These are phyloP conservation scores for Lutjanus erythropterus DNA, from an alignment of 2,113 vertebrate species.

Conservation along the genomic window DNA sequence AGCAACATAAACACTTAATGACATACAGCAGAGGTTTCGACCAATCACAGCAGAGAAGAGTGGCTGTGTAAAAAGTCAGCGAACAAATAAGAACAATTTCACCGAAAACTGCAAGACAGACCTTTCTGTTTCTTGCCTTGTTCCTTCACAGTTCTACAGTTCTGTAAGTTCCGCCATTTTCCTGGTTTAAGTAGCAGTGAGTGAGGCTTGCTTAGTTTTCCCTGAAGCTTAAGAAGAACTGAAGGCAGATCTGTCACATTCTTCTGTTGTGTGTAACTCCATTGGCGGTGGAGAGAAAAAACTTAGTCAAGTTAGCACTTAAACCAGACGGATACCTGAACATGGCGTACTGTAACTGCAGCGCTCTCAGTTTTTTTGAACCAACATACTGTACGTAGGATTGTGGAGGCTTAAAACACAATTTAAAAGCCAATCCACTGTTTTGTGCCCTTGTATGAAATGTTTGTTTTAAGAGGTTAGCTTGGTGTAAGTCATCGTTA, in stretches of 20 bases:
- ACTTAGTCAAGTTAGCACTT: slow-evolving; percentile 38
- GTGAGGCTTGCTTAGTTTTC: slow-evolving; percentile 64
- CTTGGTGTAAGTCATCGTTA: slow-evolving; percentile 38
- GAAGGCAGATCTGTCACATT: slow-evolving; percentile 63
- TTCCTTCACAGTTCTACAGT: slow-evolving; percentile 17
- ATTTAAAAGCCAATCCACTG: slow-evolving; percentile 17
- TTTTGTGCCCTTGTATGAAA: slow-evolving; percentile 47
- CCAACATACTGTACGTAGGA: slow-evolving; percentile 13
- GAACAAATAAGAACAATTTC: slow-evolving; percentile 9
- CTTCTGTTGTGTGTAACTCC: slow-evolving; percentile 37
- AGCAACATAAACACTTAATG: slow-evolving; percentile 25
- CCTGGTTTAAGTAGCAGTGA: background rate
- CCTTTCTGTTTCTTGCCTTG: slow-evolving; percentile 10
- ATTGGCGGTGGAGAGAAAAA: background rate
- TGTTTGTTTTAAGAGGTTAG: slow-evolving; percentile 46
- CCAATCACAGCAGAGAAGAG: slow-evolving; percentile 34
- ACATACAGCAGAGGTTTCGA: slow-evolving; percentile 34
- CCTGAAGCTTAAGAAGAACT: slow-evolving; percentile 62
- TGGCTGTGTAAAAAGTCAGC: background rate
- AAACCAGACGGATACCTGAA: slow-evolving; percentile 49
- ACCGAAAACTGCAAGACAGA: background rate
- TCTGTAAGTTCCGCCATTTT: slow-evolving; percentile 6
- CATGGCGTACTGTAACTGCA: slow-evolving; percentile 38
- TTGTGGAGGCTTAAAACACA: background rate
- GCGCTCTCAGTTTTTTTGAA: slow-evolving; percentile 21